A percentile compares a stretch with the other conserved stretches of the same genome.
Conservation (phyloP, 2,888 invertebrate genomes). For the Linyphia triangularis region DNA sequence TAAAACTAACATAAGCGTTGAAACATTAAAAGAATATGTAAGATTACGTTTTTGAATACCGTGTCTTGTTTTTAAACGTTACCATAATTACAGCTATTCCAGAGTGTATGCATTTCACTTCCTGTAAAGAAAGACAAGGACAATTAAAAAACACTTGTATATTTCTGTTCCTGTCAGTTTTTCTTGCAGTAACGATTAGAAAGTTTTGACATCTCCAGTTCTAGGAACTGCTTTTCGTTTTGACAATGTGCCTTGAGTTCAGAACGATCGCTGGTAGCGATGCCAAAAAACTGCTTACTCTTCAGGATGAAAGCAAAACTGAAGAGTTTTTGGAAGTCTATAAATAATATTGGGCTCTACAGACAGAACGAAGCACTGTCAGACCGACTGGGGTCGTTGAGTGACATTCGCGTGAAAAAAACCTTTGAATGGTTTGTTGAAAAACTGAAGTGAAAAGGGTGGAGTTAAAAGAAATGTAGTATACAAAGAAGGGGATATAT, state of each 20-base stretch:
- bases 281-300: neutral
- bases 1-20: no score
- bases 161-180: neutral
- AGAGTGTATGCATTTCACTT: neutral
- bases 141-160: neutral
- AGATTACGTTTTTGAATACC: no score
- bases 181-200: neutral
- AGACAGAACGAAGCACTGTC: neutral
- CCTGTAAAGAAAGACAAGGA: neutral
- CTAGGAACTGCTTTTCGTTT: neutral
- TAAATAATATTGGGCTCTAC: neutral
- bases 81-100: neutral
- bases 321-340: neutral
- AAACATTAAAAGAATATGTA: no score
- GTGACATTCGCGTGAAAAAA: neutral
- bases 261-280: neutral
- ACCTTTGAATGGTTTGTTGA: neutral
- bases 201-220: neutral
- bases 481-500: no score
- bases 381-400: neutral
- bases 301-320: neutral
- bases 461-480: no score
- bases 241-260: neutral
- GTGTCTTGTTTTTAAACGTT: no score
- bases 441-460: no score